Evolutionary conservation across 2,888 invertebrate species (phyloP), one percentile per base, ranked within the genome.

Genomic region (Hipparchia sbordonii): DNA sequence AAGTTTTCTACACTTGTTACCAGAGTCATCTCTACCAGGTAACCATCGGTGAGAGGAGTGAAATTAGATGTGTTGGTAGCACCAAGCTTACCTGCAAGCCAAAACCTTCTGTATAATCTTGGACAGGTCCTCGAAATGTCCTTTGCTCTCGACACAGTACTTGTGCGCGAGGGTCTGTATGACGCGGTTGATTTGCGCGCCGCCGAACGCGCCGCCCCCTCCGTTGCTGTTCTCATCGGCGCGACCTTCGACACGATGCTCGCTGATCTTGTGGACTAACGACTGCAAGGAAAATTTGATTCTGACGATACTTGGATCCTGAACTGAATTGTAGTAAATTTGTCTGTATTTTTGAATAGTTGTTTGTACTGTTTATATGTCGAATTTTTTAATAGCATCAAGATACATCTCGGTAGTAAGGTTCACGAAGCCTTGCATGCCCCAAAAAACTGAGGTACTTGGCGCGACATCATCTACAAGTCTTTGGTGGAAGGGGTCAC

Each of bases 111-210:
- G 97, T 79, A 97, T 97, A 77, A 97, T 97, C 89, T 97, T 97
- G 84, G 97, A 98, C 1, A 99, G 95, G 85, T 99, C 99, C 84
- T 99, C 99, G 87, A 99, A 99, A 7, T 98, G 97, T 6, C 97
- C 96, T 87, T 98, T 98, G 86, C 98, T 99, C 82, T 99, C 99
- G 65, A 96, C 97, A 87, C 98, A 98, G 90, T 99, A 99, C 85
- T 98, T 97, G 87, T 98, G 98, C 2, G 99, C 99, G 59, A 99
- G 94, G 78, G 98, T 95, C 86, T 99, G 99, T 81, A 99, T 99
- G 68, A 98, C 97, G 86, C 97, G 96, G 90, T 98, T 99, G 61
- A 99, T 98, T 87, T 97, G 96, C 48, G 95, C 95, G 63, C 95
- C 95, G 77, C 94, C 92, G 83, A 94, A 94, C 62, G 93, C 91